Base-by-base conservation (phyloP, 1,140 invertebrate species). In the Rhyzopertha dominica region DNA sequence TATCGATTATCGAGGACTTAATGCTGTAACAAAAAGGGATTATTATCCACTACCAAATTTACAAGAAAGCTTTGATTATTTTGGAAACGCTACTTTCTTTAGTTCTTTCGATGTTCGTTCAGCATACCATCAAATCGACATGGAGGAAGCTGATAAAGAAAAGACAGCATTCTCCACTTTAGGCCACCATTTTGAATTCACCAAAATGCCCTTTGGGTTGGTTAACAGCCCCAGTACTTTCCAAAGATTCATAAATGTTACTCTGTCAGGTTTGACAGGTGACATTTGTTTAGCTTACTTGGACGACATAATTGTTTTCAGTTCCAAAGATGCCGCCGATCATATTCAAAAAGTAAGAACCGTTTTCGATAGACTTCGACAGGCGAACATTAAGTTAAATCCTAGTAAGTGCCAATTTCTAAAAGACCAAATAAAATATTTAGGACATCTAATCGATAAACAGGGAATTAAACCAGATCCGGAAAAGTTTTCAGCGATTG, bases 391-490 rank as follows among this genome's bases (percentile, higher is more conserved):
- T 17, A 50, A 45, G 16, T 13, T 50, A 3, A 40, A 45, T 26
- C 30, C 13, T 4, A 19, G 19, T 4, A 50, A 46, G 35, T 40
- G 19, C 16, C n/a, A 16, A 25, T 13, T 50, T 50, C 1, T 30
- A 39, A 18, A 25, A 36, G n/a, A n/a, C n/a, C n/a, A n/a, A n/a
- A n/a, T 47, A 5, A 47, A 41, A 29, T 37, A 40, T 35, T 30
- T 51, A 29, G 49, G 44, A 13, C 49, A 51, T 20, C 24, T 47
- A 18, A 28, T 51, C 12, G 32, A n/a, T n/a, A 10, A 16, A 20
- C n/a, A 46, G n/a, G 48, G 48, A 18, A 19, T 47, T 12, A 13
- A 20, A 20, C 37, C 35, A 0, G 20, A 51, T 28, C 31, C 36
- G 13, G 49, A 51, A 5, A 51, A 41, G 43, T 19, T 41, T 29